These are phyloP conservation scores for Tupaia chinensis DNA, from an alignment of 2,113 vertebrate genomes.

Conservation along the genomic window DNA sequence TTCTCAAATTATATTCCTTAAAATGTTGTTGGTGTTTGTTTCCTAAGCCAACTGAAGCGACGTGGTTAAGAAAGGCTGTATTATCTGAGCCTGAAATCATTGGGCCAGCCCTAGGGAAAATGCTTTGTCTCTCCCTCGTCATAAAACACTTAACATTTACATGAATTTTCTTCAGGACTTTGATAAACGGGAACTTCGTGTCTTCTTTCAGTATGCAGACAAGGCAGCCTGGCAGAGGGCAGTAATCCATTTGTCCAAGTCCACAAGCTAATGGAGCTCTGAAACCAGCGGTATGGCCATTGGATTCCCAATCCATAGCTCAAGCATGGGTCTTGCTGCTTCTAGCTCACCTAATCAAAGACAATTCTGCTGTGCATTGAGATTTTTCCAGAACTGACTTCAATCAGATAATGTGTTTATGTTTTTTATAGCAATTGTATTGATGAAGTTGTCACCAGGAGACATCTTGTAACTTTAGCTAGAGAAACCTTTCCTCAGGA, in stretches of 20 bases:
- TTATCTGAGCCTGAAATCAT: background rate
- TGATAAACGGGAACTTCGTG: slow-evolving; percentile 45
- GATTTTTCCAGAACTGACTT: slow-evolving; percentile 7
- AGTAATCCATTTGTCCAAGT: background rate
- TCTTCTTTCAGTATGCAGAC: background rate
- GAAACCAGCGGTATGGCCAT: background rate
- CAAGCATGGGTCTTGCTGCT: background rate
- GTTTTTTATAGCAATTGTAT: slow-evolving; percentile 47
- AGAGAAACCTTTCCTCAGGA: no score
- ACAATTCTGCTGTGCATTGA: background rate
- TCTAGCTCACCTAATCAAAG: background rate
- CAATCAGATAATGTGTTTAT: slow-evolving; percentile 30
- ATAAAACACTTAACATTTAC: background rate
- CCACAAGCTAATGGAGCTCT: background rate
- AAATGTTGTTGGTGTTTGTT: slow-evolving; percentile 16
- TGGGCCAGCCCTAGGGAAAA: background rate
- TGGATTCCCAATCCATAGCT: background rate
- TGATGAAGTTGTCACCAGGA: slow-evolving; percentile 39
- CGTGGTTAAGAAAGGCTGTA: background rate
- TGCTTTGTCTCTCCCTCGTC: background rate
- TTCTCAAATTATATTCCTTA: slow-evolving; percentile 55
- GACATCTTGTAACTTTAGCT: background rate
- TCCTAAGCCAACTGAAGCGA: background rate
- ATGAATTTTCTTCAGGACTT: slow-evolving; percentile 37
- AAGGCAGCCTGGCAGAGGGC: background rate